Evolutionary conservation across 1,140 invertebrate genomes (phyloP), one percentile per base, ranked within the genome.

Genomic region (Cylas formicarius): DNA sequence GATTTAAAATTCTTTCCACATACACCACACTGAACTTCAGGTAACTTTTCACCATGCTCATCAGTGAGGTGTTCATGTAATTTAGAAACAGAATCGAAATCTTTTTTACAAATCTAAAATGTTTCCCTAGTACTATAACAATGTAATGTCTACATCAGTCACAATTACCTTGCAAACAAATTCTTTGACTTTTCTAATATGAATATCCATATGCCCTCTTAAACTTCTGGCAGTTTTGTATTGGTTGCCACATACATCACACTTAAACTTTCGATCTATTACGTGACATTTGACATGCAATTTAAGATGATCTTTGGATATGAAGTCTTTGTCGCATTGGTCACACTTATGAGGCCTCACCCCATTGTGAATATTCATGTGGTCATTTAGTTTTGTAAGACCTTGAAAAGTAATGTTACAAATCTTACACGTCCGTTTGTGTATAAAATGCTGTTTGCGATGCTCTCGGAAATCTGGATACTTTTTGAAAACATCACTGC

Each of bases 271-370:
- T 29, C 49, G 50, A 17, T 56, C 53, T 13, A 35, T 44, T 7
- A 38, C 48, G 37, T 78, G 75, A 9, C 70, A 64, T 6, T 72
- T 57, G 62, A 70, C 69, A 53, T 78, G 75, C 33, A 71, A 57
- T 26, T 68, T 71, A 19, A 78, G 57, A 37, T 70, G 71, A 21
- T 71, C 67, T 31, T 69, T 71, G 1, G 66, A 67, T 7, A 68
- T 69, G 60, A 86, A 81, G 20, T 73, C 70, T 58, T 85, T 82
- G 21, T 65, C 65, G 45, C 72, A 74, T 2, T 67, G 57, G 29
- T 65, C 63, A 60, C 83, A 86, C 17, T 70, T 66, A 58, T 76
- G 84, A 1, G 80, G 80, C 44, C 82, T 81, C 44, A 84, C 78
- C 1, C 81, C 76, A 0, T 75, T 72, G 57, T 82, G 80, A 3